Conservation (phyloP, 2,113 vertebrate species). For the Thymallus thymallus region DNA sequence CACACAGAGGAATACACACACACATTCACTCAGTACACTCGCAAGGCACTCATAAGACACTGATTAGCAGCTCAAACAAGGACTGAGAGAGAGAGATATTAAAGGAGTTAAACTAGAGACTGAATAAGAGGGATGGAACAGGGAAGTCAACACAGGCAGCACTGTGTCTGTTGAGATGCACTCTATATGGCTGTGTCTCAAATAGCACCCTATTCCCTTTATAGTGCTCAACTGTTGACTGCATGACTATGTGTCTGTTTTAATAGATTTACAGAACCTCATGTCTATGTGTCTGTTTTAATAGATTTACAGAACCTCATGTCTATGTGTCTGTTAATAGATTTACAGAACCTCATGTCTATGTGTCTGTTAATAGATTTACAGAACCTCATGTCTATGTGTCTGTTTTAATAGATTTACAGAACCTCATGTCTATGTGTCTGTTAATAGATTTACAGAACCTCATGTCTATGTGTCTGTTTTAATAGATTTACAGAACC, state of each 20-base stretch:
- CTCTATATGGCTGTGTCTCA: too few species aligned
- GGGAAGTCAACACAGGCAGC: too few species aligned
- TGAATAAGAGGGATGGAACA: too few species aligned
- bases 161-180: too few species aligned
- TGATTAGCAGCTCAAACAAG: conserved; percentile 41
- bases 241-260: conserved; percentile 68
- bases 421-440: conserved; percentile 60
- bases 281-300: conserved; percentile 67
- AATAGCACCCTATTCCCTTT: too few species aligned
- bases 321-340: conserved; percentile 69
- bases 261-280: conserved; percentile 66
- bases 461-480: conserved; percentile 63
- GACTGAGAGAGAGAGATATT: background rate
- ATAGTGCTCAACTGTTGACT: too few species aligned
- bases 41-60: conserved; percentile 41
- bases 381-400: conserved; percentile 59
- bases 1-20: conserved; percentile 9
- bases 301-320: conserved; percentile 64
- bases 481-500: conserved; percentile 66
- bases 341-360: conserved; percentile 60
- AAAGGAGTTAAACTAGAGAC: background rate
- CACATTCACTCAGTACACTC: conserved; percentile 7
- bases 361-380: conserved; percentile 71
- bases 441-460: conserved; percentile 69
- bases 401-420: conserved; percentile 71